Evolutionary conservation across 1,140 invertebrate species (phyloP), one percentile per base, ranked within the genome.

Genomic region (Cecropterus lyciades): DNA sequence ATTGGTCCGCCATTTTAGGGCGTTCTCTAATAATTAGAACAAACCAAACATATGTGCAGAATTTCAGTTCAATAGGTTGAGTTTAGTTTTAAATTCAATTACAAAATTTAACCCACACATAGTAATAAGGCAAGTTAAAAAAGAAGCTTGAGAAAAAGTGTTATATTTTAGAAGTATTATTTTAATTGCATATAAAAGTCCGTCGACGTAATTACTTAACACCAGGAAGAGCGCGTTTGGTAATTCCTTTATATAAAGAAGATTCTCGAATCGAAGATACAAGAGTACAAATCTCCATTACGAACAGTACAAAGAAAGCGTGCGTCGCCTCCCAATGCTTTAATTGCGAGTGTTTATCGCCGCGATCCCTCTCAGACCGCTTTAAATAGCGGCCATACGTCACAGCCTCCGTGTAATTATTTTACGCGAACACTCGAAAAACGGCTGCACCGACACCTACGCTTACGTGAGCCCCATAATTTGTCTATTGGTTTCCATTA

Each of bases 241-340:
- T 30, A 30, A 3, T 30, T 8, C 27, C 27, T 30, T 30, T 30
- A 8, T 30, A 30, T 8, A 30, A 30, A 30, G 5, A 30, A 30
- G 7, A 3, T 30, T 30, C 27, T 8, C 7, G 27, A 7, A 45
- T 55, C 46, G 40, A 48, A 56, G 45, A 27, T 69, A 43, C 43
- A 53, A 27, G 56, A 73, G 72, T 79, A 86, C 83, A 87, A 87
- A 89, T 89, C 85, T 83, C 80, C 80, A 90, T 90, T 89, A 90
- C 74, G 72, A 69, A 73, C 82, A 80, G 86, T 82, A 86, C 77
- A 88, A 88, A 88, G 87, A 89, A 87, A 73, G 81, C 89, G 85
- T 87, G 85, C 85, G 87, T 89, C 87, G 87, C 77, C 76, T 89
- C 72, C 85, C 89, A 87, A 89, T 91, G 85, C 79, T 91, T 91